Evolutionary conservation across 2,113 vertebrate genomes (phyloP).

Genomic region (Cricetomys ansorgei): DNA sequence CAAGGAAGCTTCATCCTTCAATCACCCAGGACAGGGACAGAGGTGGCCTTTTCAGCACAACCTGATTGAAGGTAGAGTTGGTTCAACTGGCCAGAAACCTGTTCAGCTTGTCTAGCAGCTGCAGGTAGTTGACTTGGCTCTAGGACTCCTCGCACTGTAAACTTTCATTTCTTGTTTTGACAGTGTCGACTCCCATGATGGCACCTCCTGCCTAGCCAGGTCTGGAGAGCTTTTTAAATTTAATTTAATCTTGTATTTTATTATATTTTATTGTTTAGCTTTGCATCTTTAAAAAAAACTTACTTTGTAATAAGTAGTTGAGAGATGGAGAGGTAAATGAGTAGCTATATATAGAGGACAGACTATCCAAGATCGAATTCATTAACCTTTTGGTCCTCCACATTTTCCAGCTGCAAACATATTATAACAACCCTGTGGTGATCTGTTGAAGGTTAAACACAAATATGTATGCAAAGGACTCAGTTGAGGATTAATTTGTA

Average conservation of each 20-base stretch:
- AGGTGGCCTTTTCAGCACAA: neutral
- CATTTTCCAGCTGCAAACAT: neutral
- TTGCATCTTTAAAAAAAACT: neutral
- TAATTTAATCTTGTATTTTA: neutral
- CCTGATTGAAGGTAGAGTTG: neutral
- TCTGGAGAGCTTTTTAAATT: too few species aligned
- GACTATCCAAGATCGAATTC: neutral
- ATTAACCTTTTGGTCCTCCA: neutral
- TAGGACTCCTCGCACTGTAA: neutral
- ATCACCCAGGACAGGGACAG: neutral
- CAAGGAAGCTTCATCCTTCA: neutral
- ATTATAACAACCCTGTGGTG: neutral
- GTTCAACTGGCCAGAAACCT: neutral
- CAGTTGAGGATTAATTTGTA: neutral
- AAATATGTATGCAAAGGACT: neutral
- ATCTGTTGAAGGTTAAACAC: neutral
- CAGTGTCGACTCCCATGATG: neutral
- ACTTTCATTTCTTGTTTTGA: neutral
- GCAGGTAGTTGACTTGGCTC: neutral
- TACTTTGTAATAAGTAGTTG: neutral
- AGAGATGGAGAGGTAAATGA: neutral
- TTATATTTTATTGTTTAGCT: neutral
- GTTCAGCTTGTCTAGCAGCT: neutral
- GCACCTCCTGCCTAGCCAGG: neutral
- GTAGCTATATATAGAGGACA: neutral